Percentiles rank a stretch among this genome's conserved stretches.
Conservation (phyloP, 1,140 invertebrate species). For the Caerostris extrusa region DNA sequence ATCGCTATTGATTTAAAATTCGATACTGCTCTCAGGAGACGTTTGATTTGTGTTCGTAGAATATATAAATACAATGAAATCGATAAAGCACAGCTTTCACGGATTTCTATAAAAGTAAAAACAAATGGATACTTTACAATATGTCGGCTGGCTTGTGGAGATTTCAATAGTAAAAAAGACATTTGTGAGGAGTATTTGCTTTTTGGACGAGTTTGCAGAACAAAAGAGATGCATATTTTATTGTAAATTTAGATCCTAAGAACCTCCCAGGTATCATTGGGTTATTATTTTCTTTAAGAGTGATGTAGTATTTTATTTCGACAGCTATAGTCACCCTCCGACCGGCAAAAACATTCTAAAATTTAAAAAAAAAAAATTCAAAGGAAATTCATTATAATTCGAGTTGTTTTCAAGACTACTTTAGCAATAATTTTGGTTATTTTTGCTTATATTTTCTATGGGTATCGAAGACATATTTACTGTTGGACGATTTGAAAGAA, state of each 20-base stretch:
- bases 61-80: constrained; percentile 21
- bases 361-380: not conserved
- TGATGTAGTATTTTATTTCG: not conserved
- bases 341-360: not conserved
- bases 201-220: not conserved
- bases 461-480: not conserved
- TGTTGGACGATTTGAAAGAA: not conserved
- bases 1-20: constrained; percentile 46
- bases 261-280: constrained; percentile 19
- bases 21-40: not conserved
- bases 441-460: constrained; percentile 3
- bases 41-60: constrained; percentile 16
- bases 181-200: constrained; percentile 16
- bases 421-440: not conserved
- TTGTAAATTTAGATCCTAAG: constrained; percentile 40
- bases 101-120: constrained; percentile 41
- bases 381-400: not conserved
- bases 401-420: not conserved
- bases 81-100: constrained; percentile 5
- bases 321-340: not conserved
- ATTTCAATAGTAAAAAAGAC: not conserved
- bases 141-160: constrained; percentile 1
- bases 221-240: not conserved
- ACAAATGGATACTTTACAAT: constrained; percentile 31
- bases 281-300: constrained; percentile 12